Conservation (phyloP, 1,140 invertebrate species). For the Pogonomyrmex barbatus region DNA sequence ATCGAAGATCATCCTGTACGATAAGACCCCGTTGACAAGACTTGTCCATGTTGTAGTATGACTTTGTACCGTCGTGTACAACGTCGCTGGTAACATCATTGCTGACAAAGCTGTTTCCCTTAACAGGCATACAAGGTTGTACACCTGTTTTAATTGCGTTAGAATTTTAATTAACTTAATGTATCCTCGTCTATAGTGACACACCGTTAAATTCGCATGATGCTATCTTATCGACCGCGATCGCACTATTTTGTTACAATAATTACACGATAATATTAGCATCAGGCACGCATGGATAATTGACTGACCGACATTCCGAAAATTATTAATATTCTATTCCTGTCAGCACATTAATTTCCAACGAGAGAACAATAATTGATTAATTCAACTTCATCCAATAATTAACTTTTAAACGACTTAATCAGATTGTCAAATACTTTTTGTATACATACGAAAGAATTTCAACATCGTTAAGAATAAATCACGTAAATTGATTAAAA, state of each 20-base stretch:
- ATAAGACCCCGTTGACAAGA: conserved; percentile 40
- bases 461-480: neutral
- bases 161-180: conserved; percentile 68
- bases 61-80: conserved; percentile 48
- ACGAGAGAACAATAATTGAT: neutral
- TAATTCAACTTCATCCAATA: neutral
- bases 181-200: conserved; percentile 38
- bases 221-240: neutral
- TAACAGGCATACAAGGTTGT: conserved; percentile 50
- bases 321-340: conserved; percentile 39
- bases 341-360: conserved; percentile 4
- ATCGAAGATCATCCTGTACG: conserved; percentile 13
- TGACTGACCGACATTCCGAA: conserved; percentile 23
- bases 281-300: conserved; percentile 26
- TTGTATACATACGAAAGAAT: neutral
- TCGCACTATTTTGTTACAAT: conserved; percentile 16
- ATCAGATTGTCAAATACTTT: conserved; percentile 15
- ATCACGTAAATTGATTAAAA: neutral
- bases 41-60: conserved; percentile 33
- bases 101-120: conserved; percentile 64
- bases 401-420: neutral
- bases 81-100: conserved; percentile 56
- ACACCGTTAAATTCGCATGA: conserved; percentile 19
- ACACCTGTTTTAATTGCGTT: conserved; percentile 56
- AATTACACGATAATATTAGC: conserved; percentile 12